A percentile compares a stretch with the other conserved stretches of the same genome.
Conservation (phyloP, 1,140 invertebrate genomes). For the Anastrepha ludens region DNA sequence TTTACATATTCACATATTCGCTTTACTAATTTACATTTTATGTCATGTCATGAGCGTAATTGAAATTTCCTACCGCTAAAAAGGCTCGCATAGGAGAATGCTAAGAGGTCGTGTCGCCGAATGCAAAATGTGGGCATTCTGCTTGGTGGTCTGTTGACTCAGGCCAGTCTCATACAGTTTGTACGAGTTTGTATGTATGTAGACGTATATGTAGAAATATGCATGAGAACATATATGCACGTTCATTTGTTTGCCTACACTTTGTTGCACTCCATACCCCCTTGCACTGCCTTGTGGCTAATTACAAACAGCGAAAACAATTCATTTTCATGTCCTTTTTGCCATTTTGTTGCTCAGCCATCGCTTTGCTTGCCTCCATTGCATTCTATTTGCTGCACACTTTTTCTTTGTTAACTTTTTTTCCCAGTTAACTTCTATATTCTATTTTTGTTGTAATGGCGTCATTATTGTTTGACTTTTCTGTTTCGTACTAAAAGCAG, state of each 20-base stretch:
- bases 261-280: background rate
- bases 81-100: constrained; percentile 4
- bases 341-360: constrained; percentile 59
- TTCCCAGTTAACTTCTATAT: background rate
- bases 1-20: constrained; percentile 58
- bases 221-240: too few species aligned
- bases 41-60: constrained; percentile 70
- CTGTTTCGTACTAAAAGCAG: background rate
- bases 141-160: background rate
- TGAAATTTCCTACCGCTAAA: constrained; percentile 62
- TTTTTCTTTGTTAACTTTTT: constrained; percentile 3
- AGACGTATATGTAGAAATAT: background rate
- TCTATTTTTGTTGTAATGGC: constrained; percentile 37
- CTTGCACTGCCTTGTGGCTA: constrained; percentile 57
- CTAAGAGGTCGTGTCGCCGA: background rate
- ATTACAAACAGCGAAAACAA: constrained; percentile 71
- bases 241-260: background rate
- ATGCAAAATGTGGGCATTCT: background rate
- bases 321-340: constrained; percentile 69
- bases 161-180: background rate
- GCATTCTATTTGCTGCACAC: background rate
- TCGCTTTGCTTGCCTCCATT: background rate
- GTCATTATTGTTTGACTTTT: constrained; percentile 35
- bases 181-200: background rate
- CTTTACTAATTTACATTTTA: constrained; percentile 68